These are phyloP conservation scores for Paedocypris micromegethes DNA, from an alignment of 2,797 vertebrate genomes.

Conservation along the genomic window DNA sequence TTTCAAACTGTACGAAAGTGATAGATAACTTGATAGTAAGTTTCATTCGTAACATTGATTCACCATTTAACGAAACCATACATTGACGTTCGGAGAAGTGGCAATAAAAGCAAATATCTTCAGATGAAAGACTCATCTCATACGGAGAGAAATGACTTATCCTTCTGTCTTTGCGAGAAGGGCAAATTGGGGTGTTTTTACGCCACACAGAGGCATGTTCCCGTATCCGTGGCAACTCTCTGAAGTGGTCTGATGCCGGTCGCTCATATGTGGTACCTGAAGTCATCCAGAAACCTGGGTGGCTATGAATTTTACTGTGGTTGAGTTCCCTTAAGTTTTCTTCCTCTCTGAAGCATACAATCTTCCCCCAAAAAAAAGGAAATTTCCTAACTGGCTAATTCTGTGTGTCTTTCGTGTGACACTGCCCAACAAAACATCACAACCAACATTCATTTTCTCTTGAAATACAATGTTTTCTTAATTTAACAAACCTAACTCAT, in stretches of 20 bases:
- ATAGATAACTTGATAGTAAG: too few species aligned
- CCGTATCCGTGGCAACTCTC: slow-evolving; percentile 62
- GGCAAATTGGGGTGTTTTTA: slow-evolving; percentile 62
- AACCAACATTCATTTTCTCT: not conserved
- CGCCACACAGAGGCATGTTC: slow-evolving; percentile 64
- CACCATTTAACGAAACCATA: too few species aligned
- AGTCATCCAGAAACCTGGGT: slow-evolving; percentile 61
- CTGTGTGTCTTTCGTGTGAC: slow-evolving; percentile 34
- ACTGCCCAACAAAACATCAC: slow-evolving; percentile 41
- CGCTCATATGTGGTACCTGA: slow-evolving; percentile 52
- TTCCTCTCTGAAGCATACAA: slow-evolving; percentile 4
- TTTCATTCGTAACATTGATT: too few species aligned
- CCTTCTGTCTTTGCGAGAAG: slow-evolving; percentile 65
- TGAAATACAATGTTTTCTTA: too few species aligned
- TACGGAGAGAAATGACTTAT: slow-evolving; percentile 40
- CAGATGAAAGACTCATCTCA: slow-evolving; percentile 19
- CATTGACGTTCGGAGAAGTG: too few species aligned
- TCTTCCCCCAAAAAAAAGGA: slow-evolving; percentile 37
- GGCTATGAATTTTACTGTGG: slow-evolving; percentile 56
- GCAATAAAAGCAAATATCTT: slow-evolving; percentile 19
- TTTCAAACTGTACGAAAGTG: too few species aligned
- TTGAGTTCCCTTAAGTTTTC: slow-evolving; percentile 33
- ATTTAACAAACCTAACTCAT: too few species aligned
- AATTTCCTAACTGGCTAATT: slow-evolving; percentile 42
- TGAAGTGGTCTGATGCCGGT: slow-evolving; percentile 68